phyloP scores from a whole-genome alignment of 2,888 invertebrate species.

The Spisula solida region DNA sequence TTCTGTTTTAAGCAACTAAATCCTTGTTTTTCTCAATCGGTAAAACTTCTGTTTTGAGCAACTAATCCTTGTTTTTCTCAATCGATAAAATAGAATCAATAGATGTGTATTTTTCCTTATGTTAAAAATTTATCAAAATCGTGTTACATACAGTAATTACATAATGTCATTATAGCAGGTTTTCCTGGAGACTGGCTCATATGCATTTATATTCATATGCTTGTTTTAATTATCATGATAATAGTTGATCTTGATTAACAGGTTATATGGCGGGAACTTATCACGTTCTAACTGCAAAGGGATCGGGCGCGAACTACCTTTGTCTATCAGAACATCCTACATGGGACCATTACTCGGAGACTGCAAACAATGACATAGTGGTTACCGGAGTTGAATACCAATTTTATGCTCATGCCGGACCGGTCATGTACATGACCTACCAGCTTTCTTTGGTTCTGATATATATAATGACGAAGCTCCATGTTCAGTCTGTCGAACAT shows the following conservation, averaged over 20 bases:
- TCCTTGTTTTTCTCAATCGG: too few relatives aligned
- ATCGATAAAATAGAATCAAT: too few relatives aligned
- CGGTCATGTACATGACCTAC: neutral
- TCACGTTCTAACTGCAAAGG: neutral
- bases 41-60: too few relatives aligned
- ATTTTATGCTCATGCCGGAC: neutral
- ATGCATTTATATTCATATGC: too few relatives aligned
- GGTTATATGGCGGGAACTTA: slow-evolving; percentile 42
- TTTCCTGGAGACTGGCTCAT: too few relatives aligned
- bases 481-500: slow-evolving; percentile 17
- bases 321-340: slow-evolving; percentile 29
- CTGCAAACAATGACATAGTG: slow-evolving; percentile 9
- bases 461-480: slow-evolving; percentile 12
- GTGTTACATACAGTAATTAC: too few relatives aligned
- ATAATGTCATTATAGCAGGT: too few relatives aligned
- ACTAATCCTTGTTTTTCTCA: too few relatives aligned
- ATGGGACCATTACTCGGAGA: slow-evolving; percentile 33
- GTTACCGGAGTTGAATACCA: slow-evolving; percentile 33
- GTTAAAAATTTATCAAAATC: too few relatives aligned
- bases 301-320: slow-evolving; percentile 42
- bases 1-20: too few relatives aligned
- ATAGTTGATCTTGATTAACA: neutral
- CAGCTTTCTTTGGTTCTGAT: slow-evolving; percentile 23
- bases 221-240: too few relatives aligned
- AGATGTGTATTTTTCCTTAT: too few relatives aligned